Conservation (phyloP, 2,797 vertebrate genomes). For the Zenarchopterus dispar region DNA sequence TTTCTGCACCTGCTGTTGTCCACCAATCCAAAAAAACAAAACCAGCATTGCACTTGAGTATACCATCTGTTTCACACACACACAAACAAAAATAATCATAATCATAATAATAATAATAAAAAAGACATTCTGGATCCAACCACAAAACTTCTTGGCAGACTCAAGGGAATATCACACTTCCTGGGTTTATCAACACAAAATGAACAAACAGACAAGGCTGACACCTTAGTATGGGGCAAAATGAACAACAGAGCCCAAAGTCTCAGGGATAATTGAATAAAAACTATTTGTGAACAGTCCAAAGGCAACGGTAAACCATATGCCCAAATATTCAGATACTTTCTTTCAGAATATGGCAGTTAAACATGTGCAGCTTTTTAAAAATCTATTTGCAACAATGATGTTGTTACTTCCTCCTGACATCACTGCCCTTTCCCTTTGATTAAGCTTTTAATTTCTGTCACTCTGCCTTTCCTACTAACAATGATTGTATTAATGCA, state of each 20-base stretch:
- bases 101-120: too few species aligned
- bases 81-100: neutral
- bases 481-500: too few species aligned
- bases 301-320: neutral
- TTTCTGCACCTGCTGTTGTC: neutral
- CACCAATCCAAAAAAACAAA: neutral
- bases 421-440: too few species aligned
- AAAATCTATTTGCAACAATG: too few species aligned
- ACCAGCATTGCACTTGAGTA: neutral
- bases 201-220: conserved; percentile 14
- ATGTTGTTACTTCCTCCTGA: too few species aligned
- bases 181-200: conserved; percentile 16
- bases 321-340: neutral
- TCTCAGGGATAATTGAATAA: neutral
- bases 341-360: too few species aligned
- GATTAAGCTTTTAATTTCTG: too few species aligned
- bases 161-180: conserved; percentile 4
- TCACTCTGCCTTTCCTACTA: too few species aligned
- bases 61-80: neutral
- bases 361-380: too few species aligned
- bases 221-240: neutral
- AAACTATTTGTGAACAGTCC: neutral
- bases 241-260: neutral
- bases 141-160: conserved; percentile 11
- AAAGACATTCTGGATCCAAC: neutral